Base-by-base conservation (phyloP, 2,797 vertebrate genomes). In the Argya squamiceps region DNA sequence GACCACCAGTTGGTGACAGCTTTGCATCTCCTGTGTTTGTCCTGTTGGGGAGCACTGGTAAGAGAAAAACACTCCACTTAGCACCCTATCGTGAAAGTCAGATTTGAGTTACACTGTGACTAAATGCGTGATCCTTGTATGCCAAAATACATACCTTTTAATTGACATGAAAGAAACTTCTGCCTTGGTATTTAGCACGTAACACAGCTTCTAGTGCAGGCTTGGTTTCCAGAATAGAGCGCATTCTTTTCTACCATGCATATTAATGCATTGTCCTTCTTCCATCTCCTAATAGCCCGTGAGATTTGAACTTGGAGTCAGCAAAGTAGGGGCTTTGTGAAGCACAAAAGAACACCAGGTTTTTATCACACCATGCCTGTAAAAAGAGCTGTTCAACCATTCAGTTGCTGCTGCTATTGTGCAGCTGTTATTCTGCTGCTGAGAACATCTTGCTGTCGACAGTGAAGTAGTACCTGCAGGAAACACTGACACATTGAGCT, bases 321-420 rank as follows among this genome's bases (percentile, higher is more conserved):
- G 96, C 93, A 95, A 97, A 97, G 79, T 69, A 78, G 84, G 60
- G 90, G 91, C 89, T 97, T 98, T 98, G 93, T 97, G 88, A 84
- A 91, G 86, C 91, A 98, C 96, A 98, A 98, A 98, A 97, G 98
- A 97, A 92, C 97, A 97, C 96, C 96, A 96, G 96, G 80, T 92
- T 96, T 96, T 95, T 96, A 96, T 97, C 97, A 94, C 96, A 96
- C 49, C 47, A 96, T 92, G 94, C 49, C 91, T 96, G 71, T 97
- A 90, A 97, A 88, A 95, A 97, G 94, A 97, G 92, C 96, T 95
- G 86, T 96, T 92, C 59, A 76, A 9, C 94, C 96, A 94, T 97
- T 98, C 97, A 97, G 94, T 96, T 94, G 95, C 91, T 41, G 74
- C 65, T 85, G 59, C 88, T 96, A 97, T 97, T 97, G 96, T 97